Evolutionary conservation across 2,113 vertebrate species (phyloP).

Genomic region (Colossoma macropomum): DNA sequence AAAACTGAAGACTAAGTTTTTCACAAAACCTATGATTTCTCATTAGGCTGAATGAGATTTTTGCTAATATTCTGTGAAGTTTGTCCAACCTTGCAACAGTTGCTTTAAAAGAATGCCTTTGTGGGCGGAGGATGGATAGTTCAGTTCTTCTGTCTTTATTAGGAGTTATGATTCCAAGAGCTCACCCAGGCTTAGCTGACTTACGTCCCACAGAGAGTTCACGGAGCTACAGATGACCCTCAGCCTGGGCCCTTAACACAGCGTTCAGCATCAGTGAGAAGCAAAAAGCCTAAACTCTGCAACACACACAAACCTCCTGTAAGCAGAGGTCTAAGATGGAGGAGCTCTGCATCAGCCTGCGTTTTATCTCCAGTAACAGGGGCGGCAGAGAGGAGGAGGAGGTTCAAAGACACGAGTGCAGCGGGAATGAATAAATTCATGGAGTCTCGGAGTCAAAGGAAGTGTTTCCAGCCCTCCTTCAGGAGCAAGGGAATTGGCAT

Average conservation of each 20-base stretch:
- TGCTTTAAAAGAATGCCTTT: no score
- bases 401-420: constrained; percentile 45
- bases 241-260: not conserved
- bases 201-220: constrained; percentile 5
- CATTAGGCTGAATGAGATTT: no score
- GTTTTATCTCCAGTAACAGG: constrained; percentile 44
- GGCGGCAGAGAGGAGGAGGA: constrained; percentile 19
- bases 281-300: not conserved
- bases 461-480: constrained; percentile 16
- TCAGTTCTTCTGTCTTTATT: not conserved
- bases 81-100: no score
- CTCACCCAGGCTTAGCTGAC: not conserved
- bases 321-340: constrained; percentile 13
- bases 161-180: not conserved
- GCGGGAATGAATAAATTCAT: constrained; percentile 48
- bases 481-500: constrained; percentile 18
- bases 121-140: not conserved
- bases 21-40: no score
- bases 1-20: no score
- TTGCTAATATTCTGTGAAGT: no score
- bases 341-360: constrained; percentile 9
- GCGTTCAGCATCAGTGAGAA: not conserved
- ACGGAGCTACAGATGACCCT: constrained; percentile 5
- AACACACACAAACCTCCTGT: not conserved
- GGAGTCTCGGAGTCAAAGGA: constrained; percentile 16